These are phyloP conservation scores for Melieria omissa DNA, from an alignment of 2,888 invertebrate species.

Conservation along the genomic window DNA sequence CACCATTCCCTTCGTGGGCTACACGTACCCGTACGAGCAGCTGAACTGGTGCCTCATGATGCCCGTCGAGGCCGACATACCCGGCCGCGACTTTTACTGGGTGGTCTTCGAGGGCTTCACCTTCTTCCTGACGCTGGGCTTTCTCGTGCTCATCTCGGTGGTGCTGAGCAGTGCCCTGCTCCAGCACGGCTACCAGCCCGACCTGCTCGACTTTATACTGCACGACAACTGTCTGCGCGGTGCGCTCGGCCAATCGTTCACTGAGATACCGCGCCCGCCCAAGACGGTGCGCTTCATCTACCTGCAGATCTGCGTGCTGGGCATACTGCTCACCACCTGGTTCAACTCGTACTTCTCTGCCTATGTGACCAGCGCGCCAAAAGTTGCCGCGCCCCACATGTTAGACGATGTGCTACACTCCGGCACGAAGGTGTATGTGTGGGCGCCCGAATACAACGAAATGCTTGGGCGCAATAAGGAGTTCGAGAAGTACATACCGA, in stretches of 20 bases:
- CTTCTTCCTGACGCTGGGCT: constrained; percentile 47
- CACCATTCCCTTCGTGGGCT: constrained; percentile 40
- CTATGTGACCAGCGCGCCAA: constrained; percentile 57
- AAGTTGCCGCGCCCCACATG: constrained; percentile 44
- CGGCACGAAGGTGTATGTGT: constrained; percentile 48
- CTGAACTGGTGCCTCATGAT: constrained; percentile 56
- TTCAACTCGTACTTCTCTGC: constrained; percentile 60
- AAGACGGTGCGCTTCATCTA: constrained; percentile 53
- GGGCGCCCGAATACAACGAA: constrained; percentile 50
- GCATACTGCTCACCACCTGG: constrained; percentile 57
- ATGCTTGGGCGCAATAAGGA: constrained; percentile 40
- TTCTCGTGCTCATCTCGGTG: constrained; percentile 49
- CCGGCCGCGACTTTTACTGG: constrained; percentile 52
- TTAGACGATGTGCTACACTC: constrained; percentile 56
- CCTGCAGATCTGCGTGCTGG: constrained; percentile 56
- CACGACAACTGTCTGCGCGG: constrained; percentile 59
- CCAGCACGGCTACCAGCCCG: constrained; percentile 46
- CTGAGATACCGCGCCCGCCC: constrained; percentile 51
- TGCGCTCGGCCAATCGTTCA: constrained; percentile 56
- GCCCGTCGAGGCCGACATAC: constrained; percentile 56
- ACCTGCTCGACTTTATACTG: constrained; percentile 49
- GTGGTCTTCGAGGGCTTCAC: constrained; percentile 52
- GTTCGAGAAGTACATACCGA: constrained; percentile 47
- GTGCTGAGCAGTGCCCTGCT: constrained; percentile 49
- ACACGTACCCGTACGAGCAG: constrained; percentile 54